Base-by-base conservation (phyloP, 2,797 vertebrate genomes). In the Philypnodon macrostomus region DNA sequence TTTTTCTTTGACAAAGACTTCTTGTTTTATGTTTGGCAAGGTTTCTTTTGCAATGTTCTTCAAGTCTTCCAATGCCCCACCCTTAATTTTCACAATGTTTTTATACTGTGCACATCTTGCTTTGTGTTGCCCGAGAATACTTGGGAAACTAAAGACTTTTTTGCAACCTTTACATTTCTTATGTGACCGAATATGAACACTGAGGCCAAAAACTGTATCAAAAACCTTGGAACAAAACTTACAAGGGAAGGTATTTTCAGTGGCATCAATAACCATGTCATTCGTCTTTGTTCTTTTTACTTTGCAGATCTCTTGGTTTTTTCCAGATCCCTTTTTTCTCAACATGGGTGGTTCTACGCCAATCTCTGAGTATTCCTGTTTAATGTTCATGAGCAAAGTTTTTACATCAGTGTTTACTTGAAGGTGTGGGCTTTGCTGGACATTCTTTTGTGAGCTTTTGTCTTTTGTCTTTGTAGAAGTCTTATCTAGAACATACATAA, bases 91-190 rank as follows among this genome's bases (percentile, higher is more conserved):
- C n/a, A n/a, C n/a, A 12, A 55, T 36, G 2, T 61, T 8, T 42
- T 61, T 55, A n/a, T n/a, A n/a, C n/a, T n/a, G n/a, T 47, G 0
- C 0, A 40, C 80, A 84, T 3, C 0, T 4, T 5, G 0, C 0
- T 32, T 39, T 44, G 33, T 82, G 86, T 7, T 0, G 0, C 0
- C 1, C 11, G 2, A 75, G 32, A 12, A 0, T 0, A 32, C 50
- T 49, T 7, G 41, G 61, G 46, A 8, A 62, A 4, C 21, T 32
- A 23, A 79, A 77, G 3, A 18, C 2, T 39, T 10, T 74, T 15
- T 53, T 67, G 63, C 83, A 84, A 13, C 53, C 70, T 19, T 0
- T 1, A 55, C 85, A 87, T 10, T 0, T 73, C 21, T 34, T 75
- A 67, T 84, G 85, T 4, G 21, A 47, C 24, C 30, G 46, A 3